These are phyloP conservation scores for Chionis minor DNA, from an alignment of 2,113 vertebrate species.

Conservation along the genomic window DNA sequence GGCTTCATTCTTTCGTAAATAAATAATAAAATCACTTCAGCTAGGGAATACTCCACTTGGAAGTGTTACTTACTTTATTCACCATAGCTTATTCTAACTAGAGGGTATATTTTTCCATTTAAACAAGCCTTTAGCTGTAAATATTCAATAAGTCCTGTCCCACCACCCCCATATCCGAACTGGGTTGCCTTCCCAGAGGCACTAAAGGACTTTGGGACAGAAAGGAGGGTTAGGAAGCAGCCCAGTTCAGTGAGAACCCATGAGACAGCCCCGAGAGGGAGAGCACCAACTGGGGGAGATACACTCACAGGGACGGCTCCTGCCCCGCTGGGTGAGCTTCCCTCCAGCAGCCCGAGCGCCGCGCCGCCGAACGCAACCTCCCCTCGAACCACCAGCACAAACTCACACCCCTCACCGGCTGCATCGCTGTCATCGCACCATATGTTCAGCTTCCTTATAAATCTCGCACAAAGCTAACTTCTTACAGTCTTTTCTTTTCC, in stretches of 20 bases:
- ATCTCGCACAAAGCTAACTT: neutral
- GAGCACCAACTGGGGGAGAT: neutral
- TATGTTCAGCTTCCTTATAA: neutral
- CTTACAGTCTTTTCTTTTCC: neutral
- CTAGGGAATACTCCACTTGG: neutral
- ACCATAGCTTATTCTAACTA: neutral
- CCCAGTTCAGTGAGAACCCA: neutral
- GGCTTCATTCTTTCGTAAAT: neutral
- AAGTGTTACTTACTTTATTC: neutral
- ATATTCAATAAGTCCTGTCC: neutral
- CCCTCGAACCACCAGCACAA: rapidly evolving
- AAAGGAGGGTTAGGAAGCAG: neutral
- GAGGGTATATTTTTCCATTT: neutral
- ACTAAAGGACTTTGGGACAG: neutral
- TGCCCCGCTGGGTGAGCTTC: rapidly evolving
- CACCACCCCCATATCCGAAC: neutral
- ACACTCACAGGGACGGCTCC: neutral
- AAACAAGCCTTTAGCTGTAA: neutral
- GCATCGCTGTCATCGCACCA: neutral
- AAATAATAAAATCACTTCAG: neutral
- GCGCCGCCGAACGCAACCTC: neutral
- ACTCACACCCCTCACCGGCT: rapidly evolving
- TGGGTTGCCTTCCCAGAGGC: neutral
- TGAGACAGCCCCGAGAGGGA: neutral
- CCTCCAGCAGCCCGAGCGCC: neutral